Evolutionary conservation across 2,113 vertebrate species (phyloP).

Genomic region (Alces alces): DNA sequence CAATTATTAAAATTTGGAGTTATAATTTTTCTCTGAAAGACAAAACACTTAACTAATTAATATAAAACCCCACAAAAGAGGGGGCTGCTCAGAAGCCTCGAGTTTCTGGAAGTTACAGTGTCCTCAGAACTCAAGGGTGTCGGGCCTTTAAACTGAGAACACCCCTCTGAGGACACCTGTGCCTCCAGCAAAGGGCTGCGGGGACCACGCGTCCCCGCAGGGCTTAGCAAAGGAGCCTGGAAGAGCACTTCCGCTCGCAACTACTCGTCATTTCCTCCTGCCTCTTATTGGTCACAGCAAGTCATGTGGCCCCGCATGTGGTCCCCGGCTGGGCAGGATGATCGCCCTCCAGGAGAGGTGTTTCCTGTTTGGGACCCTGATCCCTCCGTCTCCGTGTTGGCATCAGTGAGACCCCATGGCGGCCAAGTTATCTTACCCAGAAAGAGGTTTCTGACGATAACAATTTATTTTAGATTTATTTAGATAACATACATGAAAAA

Average conservation of each 20-base stretch:
- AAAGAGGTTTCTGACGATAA: neutral
- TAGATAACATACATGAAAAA: neutral
- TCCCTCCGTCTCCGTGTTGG: neutral
- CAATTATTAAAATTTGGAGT: neutral
- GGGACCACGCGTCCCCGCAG: fast-evolving
- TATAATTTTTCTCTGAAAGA: conserved; percentile 17
- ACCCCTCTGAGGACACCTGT: neutral
- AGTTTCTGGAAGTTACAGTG: neutral
- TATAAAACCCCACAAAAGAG: neutral
- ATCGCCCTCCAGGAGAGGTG: neutral
- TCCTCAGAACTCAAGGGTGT: neutral
- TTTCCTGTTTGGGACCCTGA: neutral
- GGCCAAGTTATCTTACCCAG: neutral
- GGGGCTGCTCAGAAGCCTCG: neutral
- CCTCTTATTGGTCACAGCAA: neutral
- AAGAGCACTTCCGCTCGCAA: neutral
- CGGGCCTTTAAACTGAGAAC: neutral
- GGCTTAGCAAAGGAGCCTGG: neutral
- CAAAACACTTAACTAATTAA: neutral
- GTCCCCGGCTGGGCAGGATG: neutral
- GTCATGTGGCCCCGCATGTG: neutral
- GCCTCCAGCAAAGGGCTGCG: neutral
- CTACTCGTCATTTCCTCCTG: fast-evolving
- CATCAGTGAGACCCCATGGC: neutral
- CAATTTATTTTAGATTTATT: neutral